Percentiles rank a stretch among this genome's conserved stretches.
These are phyloP conservation scores for Cercocebus atys DNA, from an alignment of 2,113 vertebrate genomes.

Conservation along the genomic window DNA sequence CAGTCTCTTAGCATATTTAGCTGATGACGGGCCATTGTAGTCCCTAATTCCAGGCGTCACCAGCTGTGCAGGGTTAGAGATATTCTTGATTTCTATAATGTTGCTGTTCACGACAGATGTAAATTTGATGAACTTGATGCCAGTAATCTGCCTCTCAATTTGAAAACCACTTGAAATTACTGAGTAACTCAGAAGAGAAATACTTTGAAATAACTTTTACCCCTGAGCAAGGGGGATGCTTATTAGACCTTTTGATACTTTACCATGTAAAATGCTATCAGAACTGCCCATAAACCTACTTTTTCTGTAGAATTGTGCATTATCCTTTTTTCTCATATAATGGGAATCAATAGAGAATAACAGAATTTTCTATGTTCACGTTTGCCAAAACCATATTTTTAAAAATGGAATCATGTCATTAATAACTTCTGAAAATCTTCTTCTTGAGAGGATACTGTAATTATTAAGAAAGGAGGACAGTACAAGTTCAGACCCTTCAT, in stretches of 20 bases:
- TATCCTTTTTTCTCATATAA: background rate
- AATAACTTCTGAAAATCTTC: background rate
- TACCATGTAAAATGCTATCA: background rate
- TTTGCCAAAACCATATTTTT: background rate
- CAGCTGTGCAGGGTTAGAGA: slow-evolving; percentile 57
- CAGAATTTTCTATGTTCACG: background rate
- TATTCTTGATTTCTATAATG: slow-evolving; percentile 73
- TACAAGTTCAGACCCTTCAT: background rate
- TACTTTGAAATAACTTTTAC: too few species aligned
- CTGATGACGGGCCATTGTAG: slow-evolving; percentile 56
- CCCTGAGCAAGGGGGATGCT: too few species aligned
- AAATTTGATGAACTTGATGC: slow-evolving; percentile 62
- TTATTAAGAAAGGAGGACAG: background rate
- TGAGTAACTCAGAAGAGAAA: background rate
- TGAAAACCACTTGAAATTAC: slow-evolving; percentile 68
- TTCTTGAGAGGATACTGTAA: background rate
- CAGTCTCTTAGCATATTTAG: slow-evolving; percentile 63
- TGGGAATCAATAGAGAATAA: background rate
- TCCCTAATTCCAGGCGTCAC: slow-evolving; percentile 77
- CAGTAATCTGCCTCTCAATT: slow-evolving; percentile 67
- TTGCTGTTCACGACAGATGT: slow-evolving; percentile 48
- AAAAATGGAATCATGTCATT: background rate
- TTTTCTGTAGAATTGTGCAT: background rate
- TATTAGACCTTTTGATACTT: too few species aligned
- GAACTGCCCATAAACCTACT: background rate